Evolutionary conservation across 92 coral and sea anemone genomes (phyloP), one percentile per base, ranked within the genome.

Genomic region (Phenganax stokvisi): DNA sequence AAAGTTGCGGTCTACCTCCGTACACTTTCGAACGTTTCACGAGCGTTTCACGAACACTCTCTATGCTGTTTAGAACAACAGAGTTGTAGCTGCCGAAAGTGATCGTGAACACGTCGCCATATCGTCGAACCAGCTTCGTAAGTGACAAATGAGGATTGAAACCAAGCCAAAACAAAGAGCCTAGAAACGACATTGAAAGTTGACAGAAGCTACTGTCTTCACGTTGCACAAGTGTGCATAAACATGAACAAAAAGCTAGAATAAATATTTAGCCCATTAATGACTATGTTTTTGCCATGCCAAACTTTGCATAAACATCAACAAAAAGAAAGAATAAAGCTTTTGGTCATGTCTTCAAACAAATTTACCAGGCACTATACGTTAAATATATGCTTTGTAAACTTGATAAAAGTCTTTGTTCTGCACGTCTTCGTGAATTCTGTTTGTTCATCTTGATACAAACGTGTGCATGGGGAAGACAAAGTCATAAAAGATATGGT

Each of bases 101-200:
- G 76, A 86, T 76, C 74, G 85, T 86, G 53, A 81, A 78, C 61
- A 86, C 74, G 71, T 86, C 81, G n/a, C 89, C 89, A 47, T 86
- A 86, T 59, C 47, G 31, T 9, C 27, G 67, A 51, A 79, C 74
- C 55, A 86, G 57, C 27, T 57, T 57, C 51, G 89, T 86, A 25
- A 86, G 80, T 11, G 84, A 84, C 17, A 86, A 79, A 52, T 86
- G 85, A 11, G 85, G 89, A 75, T 59, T 82, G 66, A 67, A 67
- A 7, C 89, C 89, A 76, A 86, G 79, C 76, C 82, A 80, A 59
- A 86, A 86, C 37, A 86, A 27, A 30, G 86, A 80, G 31, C 89
- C 89, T 86, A 58, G 28, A 57, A 68, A 57, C 1, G 17, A 76
- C 10, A 0, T 27, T 0, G 44, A 8, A 3, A 59, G 28, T 20